phyloP scores from a whole-genome alignment of 2,888 invertebrate genomes.

The Pomacea canaliculata region DNA sequence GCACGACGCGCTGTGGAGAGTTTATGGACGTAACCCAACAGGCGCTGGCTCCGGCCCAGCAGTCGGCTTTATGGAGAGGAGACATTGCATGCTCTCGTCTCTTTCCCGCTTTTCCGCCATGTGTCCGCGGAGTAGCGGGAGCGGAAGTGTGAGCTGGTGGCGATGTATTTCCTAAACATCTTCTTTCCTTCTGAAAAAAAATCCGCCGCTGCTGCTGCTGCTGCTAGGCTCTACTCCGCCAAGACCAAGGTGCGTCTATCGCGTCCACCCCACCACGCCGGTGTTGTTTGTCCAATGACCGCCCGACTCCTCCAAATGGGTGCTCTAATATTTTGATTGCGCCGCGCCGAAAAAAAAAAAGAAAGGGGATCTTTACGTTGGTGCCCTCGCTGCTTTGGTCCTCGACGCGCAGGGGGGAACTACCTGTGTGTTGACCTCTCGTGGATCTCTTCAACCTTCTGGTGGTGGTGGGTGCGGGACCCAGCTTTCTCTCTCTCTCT shows the following conservation, averaged over 20 bases:
- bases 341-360: no score
- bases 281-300: no score
- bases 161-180: slow-evolving; percentile 3
- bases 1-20: background rate
- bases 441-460: no score
- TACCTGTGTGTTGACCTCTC: no score
- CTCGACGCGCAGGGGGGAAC: no score
- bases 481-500: no score
- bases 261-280: no score
- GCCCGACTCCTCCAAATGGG: no score
- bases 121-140: background rate
- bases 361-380: no score
- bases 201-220: background rate
- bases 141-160: background rate
- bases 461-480: no score
- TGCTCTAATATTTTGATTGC: no score
- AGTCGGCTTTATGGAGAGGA: background rate
- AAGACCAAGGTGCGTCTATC: background rate
- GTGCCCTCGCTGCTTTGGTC: no score
- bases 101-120: slow-evolving; percentile 1
- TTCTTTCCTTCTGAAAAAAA: slow-evolving; percentile 6
- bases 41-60: background rate
- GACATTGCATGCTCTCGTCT: background rate
- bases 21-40: slow-evolving; percentile 3
- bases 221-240: background rate